Evolutionary conservation across 1,140 invertebrate species (phyloP).

Genomic region (Drosophila pandora): DNA sequence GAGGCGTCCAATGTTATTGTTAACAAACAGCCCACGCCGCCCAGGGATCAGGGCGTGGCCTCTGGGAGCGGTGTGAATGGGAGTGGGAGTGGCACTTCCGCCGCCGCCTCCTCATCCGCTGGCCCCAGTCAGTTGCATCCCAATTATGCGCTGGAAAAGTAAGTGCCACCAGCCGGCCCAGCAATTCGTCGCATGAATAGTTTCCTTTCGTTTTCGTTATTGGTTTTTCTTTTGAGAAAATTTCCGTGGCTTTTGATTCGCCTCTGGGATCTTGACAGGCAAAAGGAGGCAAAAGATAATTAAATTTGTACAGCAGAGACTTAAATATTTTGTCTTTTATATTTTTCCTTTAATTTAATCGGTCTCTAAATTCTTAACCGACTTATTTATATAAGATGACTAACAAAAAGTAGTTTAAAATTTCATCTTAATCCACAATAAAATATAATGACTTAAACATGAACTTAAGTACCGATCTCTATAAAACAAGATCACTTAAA

Average conservation of each 20-base stretch:
- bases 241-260: background rate
- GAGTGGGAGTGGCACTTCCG: conserved; percentile 12
- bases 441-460: background rate
- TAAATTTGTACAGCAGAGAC: background rate
- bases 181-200: conserved; percentile 47
- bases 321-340: background rate
- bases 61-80: conserved; percentile 7
- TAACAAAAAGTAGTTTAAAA: background rate
- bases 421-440: background rate
- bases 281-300: background rate
- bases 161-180: conserved; percentile 49
- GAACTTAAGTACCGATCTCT: background rate
- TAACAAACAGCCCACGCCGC: conserved; percentile 76
- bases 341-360: background rate
- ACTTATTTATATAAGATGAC: background rate
- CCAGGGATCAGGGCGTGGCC: conserved; percentile 49
- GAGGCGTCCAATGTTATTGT: conserved; percentile 70
- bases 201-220: conserved; percentile 23
- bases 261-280: conserved; percentile 1
- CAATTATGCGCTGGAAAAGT: conserved; percentile 73
- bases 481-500: background rate
- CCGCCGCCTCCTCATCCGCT: conserved; percentile 8
- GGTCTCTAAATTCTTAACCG: background rate
- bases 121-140: conserved; percentile 60
- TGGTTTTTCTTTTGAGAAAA: conserved; percentile 2